Base-by-base conservation (phyloP, 2,888 invertebrate species). In the Trisateles emortualis region DNA sequence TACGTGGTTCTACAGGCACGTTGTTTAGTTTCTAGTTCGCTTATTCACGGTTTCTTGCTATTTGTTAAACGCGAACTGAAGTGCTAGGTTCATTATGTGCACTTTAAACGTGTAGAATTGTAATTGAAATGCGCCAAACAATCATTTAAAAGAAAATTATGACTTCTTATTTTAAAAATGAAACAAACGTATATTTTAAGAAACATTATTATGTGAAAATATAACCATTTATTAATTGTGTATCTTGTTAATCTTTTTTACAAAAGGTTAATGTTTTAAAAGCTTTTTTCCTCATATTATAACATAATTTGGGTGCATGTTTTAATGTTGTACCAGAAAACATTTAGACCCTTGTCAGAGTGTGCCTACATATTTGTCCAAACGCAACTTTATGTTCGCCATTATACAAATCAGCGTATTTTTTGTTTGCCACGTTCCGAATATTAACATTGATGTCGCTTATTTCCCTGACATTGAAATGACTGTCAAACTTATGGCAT, bases 271-370 rank as follows among this genome's bases (percentile, higher is more conserved):
- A 52, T 61, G 50, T 50, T 48, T 47, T 45, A 52, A 59, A 56
- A 46, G 44, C 52, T 48, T 52, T 64, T 66, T 59, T n/a, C 57
- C 54, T 50, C 36, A 48, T 49, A 70, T 71, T 69, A 66, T 65
- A 74, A 75, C 73, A 79, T 81, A 78, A 86, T 81, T 78, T 80
- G 72, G 68, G 68, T 72, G 74, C 78, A 68, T 78, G 71, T 71
- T 79, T 76, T 74, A 68, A 65, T 71, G 72, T 74, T 79, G 78
- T 79, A 81, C 72, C 64, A 82, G 80, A 83, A 83, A 85, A 81
- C 78, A 77, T 78, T 81, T 76, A 74, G 74, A 80, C 82, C 83
- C 83, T 70, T 80, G 83, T 85, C 83, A 83, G 66, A 26, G 54
- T 74, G 54, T 59, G 55, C 59, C 53, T 59, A 57, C 55, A 78